phyloP scores from a whole-genome alignment of 1,140 invertebrate species.

The Zaprionus camerounensis region DNA sequence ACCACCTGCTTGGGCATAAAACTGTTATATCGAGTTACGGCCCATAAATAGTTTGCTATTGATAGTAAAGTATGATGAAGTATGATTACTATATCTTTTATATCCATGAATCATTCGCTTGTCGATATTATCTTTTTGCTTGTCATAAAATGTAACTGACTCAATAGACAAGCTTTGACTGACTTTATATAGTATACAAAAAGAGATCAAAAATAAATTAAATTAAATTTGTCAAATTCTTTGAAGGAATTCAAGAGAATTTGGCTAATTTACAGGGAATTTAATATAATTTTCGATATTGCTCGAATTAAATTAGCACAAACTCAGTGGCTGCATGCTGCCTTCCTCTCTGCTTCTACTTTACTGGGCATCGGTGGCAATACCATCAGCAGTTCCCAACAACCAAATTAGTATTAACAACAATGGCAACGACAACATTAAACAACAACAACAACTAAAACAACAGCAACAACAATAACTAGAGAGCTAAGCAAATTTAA shows the following conservation, averaged over 20 bases:
- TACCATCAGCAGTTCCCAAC: not conserved
- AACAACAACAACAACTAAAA: slow-evolving; percentile 13
- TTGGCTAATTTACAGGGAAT: slow-evolving; percentile 1
- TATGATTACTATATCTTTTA: not conserved
- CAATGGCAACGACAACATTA: not conserved
- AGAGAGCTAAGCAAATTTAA: slow-evolving; percentile 44
- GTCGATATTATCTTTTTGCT: not conserved
- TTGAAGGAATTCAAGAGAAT: not conserved
- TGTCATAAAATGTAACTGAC: not conserved
- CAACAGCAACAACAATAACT: slow-evolving; percentile 29
- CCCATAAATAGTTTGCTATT: slow-evolving; percentile 5
- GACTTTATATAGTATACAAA: not conserved
- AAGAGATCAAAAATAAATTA: not conserved
- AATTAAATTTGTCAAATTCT: not conserved
- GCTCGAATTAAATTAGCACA: not conserved
- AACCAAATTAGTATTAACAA: slow-evolving; percentile 4
- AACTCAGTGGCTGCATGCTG: not conserved
- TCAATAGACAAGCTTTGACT: not conserved
- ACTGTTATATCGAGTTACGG: not conserved
- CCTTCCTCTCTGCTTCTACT: not conserved
- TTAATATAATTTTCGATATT: not conserved
- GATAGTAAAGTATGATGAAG: not conserved
- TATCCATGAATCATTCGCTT: not conserved
- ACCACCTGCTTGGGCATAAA: not conserved
- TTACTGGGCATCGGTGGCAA: not conserved